Evolutionary conservation across 2,888 invertebrate species (phyloP).

Genomic region (Helleia helle): DNA sequence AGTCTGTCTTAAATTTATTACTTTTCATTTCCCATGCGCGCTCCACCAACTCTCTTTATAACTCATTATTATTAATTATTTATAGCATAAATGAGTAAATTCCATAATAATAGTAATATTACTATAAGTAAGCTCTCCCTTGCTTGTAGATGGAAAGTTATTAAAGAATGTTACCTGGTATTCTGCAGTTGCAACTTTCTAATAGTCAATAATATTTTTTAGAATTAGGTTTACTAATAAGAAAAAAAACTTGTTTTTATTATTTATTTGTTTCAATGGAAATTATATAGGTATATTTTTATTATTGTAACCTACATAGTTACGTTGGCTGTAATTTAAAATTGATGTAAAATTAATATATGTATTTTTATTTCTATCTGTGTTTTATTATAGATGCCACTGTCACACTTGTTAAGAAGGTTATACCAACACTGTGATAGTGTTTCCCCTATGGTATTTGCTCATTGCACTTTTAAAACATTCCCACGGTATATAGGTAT

Average conservation of each 20-base stretch:
- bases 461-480: too few relatives aligned
- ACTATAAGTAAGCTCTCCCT: conserved; percentile 64
- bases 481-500: too few relatives aligned
- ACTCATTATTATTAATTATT: conserved; percentile 64
- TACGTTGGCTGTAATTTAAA: conserved; percentile 74
- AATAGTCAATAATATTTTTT: conserved; percentile 68
- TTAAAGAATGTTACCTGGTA: conserved; percentile 64
- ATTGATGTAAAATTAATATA: conserved; percentile 74
- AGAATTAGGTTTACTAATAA: conserved; percentile 64
- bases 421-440: too few relatives aligned
- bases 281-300: conserved; percentile 74
- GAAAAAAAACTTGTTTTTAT: conserved; percentile 69
- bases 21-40: conserved; percentile 27
- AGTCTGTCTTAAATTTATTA: too few relatives aligned
- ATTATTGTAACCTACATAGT: conserved; percentile 73
- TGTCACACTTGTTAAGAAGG: too few relatives aligned
- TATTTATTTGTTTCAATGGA: conserved; percentile 72
- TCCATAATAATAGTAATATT: conserved; percentile 62
- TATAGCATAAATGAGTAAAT: conserved; percentile 66
- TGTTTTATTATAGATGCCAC: conserved; percentile 39
- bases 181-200: conserved; percentile 54
- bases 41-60: conserved; percentile 37
- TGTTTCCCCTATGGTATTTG: too few relatives aligned
- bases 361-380: conserved; percentile 71
- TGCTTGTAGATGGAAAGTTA: conserved; percentile 66